Evolutionary conservation across 2,888 invertebrate species (phyloP), one percentile per base, ranked within the genome.

Genomic region (Clostera curtula): DNA sequence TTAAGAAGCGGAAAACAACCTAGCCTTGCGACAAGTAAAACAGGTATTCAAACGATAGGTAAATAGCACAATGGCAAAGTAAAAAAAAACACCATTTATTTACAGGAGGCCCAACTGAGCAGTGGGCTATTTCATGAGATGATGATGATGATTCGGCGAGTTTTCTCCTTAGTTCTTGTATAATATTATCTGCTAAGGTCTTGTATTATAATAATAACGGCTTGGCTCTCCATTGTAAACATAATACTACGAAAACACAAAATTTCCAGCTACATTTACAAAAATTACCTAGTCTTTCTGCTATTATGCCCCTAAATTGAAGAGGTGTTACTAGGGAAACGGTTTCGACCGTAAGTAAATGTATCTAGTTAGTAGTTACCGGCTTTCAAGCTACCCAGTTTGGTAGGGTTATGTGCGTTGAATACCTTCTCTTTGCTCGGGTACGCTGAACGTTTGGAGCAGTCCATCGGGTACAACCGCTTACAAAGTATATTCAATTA

Each of bases 331-430:
- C 32, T 37, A 36, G 27, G 2, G 23, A 42, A 46, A 42, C 40
- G 35, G 28, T 34, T 24, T 29, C 34, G 34, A 28, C 30, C 14
- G 44, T 44, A 46, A 49, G 37, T 47, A 22, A 43, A 44, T 47
- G 44, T 49, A 40, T 36, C 49, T 44, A 47, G 47, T 47, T 49
- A 40, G 25, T 10, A 29, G 33, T 35, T 47, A 44, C 34, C n/a
- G n/a, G n/a, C 33, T 46, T 32, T 24, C 31, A 33, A 32, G 34
- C 27, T 37, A 36, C 49, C 42, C 42, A 49, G 49, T 49, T 44
- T 47, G 31, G 34, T 33, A 31, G 38, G 33, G 42, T 51, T 42
- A 48, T 46, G 38, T 40, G 39, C 41, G 49, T 40, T 49, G 49
- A 43, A 40, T 39, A 40, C 31, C 28, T 22, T 30, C 37, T 39